Conservation (phyloP, 2,888 invertebrate species). For the Chorisops tibialis region DNA sequence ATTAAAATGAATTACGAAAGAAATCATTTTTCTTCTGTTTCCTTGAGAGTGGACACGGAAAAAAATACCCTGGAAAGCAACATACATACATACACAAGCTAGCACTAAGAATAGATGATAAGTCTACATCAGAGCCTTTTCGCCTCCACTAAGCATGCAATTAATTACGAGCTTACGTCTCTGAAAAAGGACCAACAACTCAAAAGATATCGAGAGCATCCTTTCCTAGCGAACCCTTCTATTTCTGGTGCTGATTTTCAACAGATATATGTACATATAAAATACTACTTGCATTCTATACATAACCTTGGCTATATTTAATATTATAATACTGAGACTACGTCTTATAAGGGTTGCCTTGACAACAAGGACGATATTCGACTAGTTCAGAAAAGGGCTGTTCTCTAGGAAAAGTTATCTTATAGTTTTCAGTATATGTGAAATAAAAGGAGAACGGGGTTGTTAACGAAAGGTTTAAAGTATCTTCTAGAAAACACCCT, state of each 20-base stretch:
- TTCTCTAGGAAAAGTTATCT: slow-evolving; percentile 26
- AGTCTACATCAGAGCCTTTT: slow-evolving; percentile 44
- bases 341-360: slow-evolving; percentile 33
- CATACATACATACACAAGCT: too few relatives aligned
- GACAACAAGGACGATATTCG: slow-evolving; percentile 28
- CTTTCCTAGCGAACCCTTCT: slow-evolving; percentile 18
- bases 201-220: slow-evolving; percentile 28
- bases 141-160: slow-evolving; percentile 51
- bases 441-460: slow-evolving; percentile 24
- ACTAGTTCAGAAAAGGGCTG: slow-evolving; percentile 18
- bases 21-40: too few relatives aligned
- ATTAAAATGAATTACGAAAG: too few relatives aligned
- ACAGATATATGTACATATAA: not conserved
- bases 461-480: slow-evolving; percentile 32
- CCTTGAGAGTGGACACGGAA: too few relatives aligned
- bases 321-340: slow-evolving; percentile 15
- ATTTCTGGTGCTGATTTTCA: slow-evolving; percentile 14
- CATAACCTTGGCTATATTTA: not conserved
- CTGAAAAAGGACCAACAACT: slow-evolving; percentile 28
- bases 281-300: not conserved
- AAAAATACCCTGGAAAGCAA: too few relatives aligned
- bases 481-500: slow-evolving; percentile 35
- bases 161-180: slow-evolving; percentile 48
- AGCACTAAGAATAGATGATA: slow-evolving; percentile 18
- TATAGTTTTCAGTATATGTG: slow-evolving; percentile 31